Base-by-base conservation (phyloP, 2,888 invertebrate genomes). In the Cosmorhoe ocellata region DNA sequence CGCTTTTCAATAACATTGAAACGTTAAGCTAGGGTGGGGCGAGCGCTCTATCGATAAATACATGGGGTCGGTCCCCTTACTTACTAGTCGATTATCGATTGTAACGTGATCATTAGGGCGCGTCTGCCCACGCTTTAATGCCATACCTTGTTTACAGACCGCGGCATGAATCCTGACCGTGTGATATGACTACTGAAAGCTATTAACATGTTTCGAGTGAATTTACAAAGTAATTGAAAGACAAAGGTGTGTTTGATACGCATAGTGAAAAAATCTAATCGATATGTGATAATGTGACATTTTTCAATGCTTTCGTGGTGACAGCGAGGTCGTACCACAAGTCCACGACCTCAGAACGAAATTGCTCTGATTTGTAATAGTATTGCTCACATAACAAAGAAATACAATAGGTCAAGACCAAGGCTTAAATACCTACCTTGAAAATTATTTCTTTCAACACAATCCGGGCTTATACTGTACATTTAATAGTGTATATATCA, bases 91-190 rank as follows among this genome's bases (percentile, higher is more conserved):
- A 59, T 51, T 68, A 70, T 73, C 65, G 72, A 71, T 73, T 71
- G 71, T 64, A 73, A 73, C 64, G 52, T 59, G 69, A 73, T 71
- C 70, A 67, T 66, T 66, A 66, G 66, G 69, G 66, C 53, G 60
- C 60, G 63, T 60, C 67, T 58, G 54, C 56, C 55, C 46, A 49
- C 60, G 63, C 60, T 56, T 56, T 57, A 58, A 58, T 56, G 57
- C 51, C 59, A 54, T 64, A 51, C 67, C 66, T 65, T 70, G 69
- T 68, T 69, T 66, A 61, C 64, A 59, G 59, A 44, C 44, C 56
- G 55, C 61, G 61, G 59, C 59, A 51, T 39, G 61, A 64, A 63
- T 58, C 59, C 54, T 56, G 55, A 47, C 49, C 53, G 53, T 59
- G 57, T 53, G 42, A 44, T 58, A 52, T 50, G 40, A 54, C 53